Evolutionary conservation across 2,888 invertebrate species (phyloP).

Genomic region (Andrena fulva): DNA sequence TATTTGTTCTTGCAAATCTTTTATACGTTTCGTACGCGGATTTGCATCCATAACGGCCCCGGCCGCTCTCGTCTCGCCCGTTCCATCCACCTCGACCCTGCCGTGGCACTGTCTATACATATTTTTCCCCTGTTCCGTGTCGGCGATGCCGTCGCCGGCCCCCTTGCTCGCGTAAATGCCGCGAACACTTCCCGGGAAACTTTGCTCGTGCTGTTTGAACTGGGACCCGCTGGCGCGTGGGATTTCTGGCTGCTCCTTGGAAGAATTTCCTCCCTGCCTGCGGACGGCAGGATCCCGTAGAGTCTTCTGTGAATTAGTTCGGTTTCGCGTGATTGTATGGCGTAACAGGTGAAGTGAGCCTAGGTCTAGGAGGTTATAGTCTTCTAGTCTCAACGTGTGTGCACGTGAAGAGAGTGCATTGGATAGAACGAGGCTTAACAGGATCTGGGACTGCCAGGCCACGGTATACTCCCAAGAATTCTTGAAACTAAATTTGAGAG

Average conservation of each 20-base stretch:
- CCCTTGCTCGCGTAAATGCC: constrained; percentile 8
- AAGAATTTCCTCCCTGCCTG: not conserved
- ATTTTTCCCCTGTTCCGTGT: constrained; percentile 20
- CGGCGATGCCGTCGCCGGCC: not conserved
- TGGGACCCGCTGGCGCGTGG: not conserved
- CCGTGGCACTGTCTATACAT: constrained; percentile 41
- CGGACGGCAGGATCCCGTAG: not conserved
- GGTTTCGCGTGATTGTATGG: not conserved
- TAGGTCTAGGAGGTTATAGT: no score
- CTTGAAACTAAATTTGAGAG: not conserved
- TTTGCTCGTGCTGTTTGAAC: constrained; percentile 3
- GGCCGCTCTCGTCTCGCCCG: constrained; percentile 58
- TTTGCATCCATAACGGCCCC: constrained; percentile 80
- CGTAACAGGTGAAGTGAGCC: no score
- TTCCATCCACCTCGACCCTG: constrained; percentile 49
- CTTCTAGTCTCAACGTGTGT: no score
- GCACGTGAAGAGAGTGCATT: no score
- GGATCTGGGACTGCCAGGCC: no score
- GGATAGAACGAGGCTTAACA: no score
- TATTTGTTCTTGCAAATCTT: constrained; percentile 82
- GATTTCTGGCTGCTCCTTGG: not conserved
- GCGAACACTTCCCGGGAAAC: constrained; percentile 13
- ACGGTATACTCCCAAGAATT: not conserved
- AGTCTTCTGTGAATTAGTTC: not conserved
- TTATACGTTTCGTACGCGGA: constrained; percentile 79